Evolutionary conservation across 2,113 vertebrate genomes (phyloP).

Genomic region (Phrynosoma blainvillii): DNA sequence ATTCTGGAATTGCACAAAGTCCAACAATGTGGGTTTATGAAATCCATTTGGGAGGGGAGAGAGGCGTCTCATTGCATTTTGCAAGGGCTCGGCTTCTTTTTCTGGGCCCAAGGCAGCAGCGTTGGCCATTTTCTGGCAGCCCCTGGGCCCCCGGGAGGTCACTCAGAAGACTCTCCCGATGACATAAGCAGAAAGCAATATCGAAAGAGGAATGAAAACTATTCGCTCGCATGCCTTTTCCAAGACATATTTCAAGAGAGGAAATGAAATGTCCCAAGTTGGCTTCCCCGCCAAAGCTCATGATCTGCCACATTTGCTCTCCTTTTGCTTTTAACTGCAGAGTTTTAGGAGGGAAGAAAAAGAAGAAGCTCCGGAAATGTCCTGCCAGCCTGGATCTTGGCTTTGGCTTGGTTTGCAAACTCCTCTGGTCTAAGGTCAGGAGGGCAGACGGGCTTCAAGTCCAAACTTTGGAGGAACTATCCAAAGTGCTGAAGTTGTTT

Average conservation of each 20-base stretch:
- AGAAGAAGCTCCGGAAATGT: neutral
- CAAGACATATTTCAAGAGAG: slow-evolving; percentile 59
- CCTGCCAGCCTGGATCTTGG: too few species aligned
- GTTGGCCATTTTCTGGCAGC: too few species aligned
- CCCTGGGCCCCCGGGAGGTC: too few species aligned
- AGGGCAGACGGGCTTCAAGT: too few species aligned
- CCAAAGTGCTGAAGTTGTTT: too few species aligned
- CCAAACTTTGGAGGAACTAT: too few species aligned
- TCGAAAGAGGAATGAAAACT: slow-evolving; percentile 51
- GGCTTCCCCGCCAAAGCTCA: too few species aligned
- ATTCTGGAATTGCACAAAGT: slow-evolving; percentile 54
- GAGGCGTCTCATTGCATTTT: slow-evolving; percentile 34
- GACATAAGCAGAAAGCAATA: slow-evolving; percentile 57
- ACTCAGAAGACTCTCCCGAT: slow-evolving; percentile 12
- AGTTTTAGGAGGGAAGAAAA: too few species aligned
- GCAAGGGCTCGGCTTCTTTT: neutral
- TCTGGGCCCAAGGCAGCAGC: too few species aligned
- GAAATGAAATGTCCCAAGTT: slow-evolving; percentile 62
- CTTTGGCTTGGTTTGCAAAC: neutral
- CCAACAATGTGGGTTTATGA: slow-evolving; percentile 60
- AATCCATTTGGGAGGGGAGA: slow-evolving; percentile 46
- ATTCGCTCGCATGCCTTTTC: slow-evolving; percentile 55
- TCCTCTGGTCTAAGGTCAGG: neutral
- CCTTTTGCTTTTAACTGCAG: too few species aligned
- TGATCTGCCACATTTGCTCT: too few species aligned